Conservation (phyloP, 2,113 vertebrate species). For the Phainopepla nitens region DNA sequence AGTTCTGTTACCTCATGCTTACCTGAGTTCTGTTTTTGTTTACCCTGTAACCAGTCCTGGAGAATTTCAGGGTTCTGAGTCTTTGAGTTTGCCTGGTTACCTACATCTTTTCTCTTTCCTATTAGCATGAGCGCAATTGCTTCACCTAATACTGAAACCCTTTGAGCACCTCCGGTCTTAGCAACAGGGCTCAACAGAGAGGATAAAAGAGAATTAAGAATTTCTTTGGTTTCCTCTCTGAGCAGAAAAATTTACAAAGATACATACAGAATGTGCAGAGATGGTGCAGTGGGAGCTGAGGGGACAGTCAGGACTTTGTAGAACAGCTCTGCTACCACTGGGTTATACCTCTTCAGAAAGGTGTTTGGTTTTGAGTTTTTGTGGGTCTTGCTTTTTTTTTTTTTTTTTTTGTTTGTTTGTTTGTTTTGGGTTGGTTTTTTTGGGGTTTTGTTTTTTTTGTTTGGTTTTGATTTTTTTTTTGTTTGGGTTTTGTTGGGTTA, state of each 20-base stretch:
- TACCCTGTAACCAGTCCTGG: not conserved
- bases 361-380: not conserved
- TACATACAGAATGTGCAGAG: not conserved
- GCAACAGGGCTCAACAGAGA: not conserved
- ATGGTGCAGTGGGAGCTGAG: no score
- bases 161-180: not conserved
- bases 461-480: not conserved
- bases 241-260: not conserved
- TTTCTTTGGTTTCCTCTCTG: not conserved
- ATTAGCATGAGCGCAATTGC: not conserved
- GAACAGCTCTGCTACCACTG: not conserved
- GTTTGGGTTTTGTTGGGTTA: not conserved
- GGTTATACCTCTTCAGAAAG: not conserved
- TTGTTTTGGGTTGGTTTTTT: not conserved
- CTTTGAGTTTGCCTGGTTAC: not conserved
- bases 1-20: not conserved
- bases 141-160: not conserved
- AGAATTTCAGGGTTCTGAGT: not conserved
- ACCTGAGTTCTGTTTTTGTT: not conserved
- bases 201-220: not conserved
- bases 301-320: not conserved
- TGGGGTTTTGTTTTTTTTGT: not conserved
- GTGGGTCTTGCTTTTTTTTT: not conserved
- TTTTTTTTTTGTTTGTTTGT: not conserved
- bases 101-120: not conserved